Conservation (phyloP, 2,797 vertebrate genomes). For the Dallia pectoralis region DNA sequence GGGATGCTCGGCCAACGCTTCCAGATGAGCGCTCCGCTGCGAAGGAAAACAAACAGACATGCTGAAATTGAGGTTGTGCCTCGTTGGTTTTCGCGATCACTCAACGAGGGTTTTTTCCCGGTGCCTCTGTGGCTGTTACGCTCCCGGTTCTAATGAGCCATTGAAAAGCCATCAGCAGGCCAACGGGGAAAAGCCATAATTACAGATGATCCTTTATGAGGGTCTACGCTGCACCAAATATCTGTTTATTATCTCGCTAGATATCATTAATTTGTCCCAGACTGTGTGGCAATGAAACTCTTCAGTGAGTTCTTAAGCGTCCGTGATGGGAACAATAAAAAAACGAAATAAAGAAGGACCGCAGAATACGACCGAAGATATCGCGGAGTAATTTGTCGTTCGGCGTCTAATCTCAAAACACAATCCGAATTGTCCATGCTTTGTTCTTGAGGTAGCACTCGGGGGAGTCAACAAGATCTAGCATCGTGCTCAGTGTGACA, state of each 20-base stretch:
- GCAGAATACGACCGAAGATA: neutral
- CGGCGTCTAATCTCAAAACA: neutral
- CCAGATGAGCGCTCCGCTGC: slow-evolving; percentile 71
- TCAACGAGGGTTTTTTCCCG: slow-evolving; percentile 51
- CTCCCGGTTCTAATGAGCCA: slow-evolving; percentile 56
- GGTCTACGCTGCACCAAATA: slow-evolving; percentile 35
- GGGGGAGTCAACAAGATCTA: neutral
- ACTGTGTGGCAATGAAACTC: slow-evolving; percentile 34
- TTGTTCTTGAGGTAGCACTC: neutral
- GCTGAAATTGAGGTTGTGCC: slow-evolving; percentile 45
- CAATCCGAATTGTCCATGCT: neutral
- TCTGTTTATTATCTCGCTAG: slow-evolving; percentile 42
- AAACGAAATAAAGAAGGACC: slow-evolving; percentile 10
- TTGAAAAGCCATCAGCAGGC: slow-evolving; percentile 57
- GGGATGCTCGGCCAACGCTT: slow-evolving; percentile 62
- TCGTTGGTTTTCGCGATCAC: slow-evolving; percentile 50
- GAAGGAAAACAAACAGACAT: slow-evolving; percentile 52
- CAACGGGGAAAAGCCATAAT: slow-evolving; percentile 49
- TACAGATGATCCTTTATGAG: slow-evolving; percentile 49
- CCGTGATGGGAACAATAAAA: slow-evolving; percentile 28
- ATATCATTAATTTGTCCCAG: slow-evolving; percentile 45
- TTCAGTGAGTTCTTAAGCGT: slow-evolving; percentile 19
- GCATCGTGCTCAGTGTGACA: neutral
- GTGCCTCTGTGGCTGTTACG: slow-evolving; percentile 41
- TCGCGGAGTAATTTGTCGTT: neutral